phyloP scores from a whole-genome alignment of 92 coral and sea anemone genomes.

The Porites rus region DNA sequence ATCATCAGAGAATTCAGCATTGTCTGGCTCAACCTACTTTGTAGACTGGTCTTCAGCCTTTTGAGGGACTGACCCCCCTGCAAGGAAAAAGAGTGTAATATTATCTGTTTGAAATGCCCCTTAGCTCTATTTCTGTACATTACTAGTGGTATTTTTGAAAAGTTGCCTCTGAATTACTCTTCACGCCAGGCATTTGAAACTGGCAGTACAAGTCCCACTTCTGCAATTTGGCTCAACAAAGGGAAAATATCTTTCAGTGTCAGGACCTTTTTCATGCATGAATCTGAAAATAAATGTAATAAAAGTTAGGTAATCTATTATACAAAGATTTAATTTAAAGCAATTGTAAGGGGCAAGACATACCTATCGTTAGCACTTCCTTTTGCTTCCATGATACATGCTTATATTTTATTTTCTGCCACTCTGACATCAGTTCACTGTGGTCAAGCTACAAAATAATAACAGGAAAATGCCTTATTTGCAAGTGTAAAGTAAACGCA shows the following conservation, averaged over 20 bases:
- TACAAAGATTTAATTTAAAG: too few relatives aligned
- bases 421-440: too few relatives aligned
- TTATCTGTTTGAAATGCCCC: neutral
- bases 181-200: too few relatives aligned
- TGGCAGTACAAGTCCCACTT: neutral
- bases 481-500: too few relatives aligned
- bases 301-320: neutral
- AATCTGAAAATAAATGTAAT: neutral
- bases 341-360: too few relatives aligned
- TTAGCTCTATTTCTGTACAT: too few relatives aligned
- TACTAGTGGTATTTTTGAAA: neutral
- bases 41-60: constrained; percentile 33
- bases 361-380: too few relatives aligned
- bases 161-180: constrained; percentile 4
- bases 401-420: too few relatives aligned
- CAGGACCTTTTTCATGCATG: constrained; percentile 13
- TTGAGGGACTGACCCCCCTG: constrained; percentile 28
- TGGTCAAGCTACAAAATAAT: too few relatives aligned
- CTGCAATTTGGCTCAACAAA: constrained; percentile 5
- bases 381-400: too few relatives aligned
- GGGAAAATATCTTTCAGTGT: constrained; percentile 16
- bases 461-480: too few relatives aligned
- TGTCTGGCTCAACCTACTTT: constrained; percentile 19
- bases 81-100: constrained; percentile 7
- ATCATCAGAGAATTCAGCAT: constrained; percentile 35